A percentile compares a stretch with the other conserved stretches of the same genome.
Conservation (phyloP, 2,888 invertebrate species). For the Drosophila nigricruria region DNA sequence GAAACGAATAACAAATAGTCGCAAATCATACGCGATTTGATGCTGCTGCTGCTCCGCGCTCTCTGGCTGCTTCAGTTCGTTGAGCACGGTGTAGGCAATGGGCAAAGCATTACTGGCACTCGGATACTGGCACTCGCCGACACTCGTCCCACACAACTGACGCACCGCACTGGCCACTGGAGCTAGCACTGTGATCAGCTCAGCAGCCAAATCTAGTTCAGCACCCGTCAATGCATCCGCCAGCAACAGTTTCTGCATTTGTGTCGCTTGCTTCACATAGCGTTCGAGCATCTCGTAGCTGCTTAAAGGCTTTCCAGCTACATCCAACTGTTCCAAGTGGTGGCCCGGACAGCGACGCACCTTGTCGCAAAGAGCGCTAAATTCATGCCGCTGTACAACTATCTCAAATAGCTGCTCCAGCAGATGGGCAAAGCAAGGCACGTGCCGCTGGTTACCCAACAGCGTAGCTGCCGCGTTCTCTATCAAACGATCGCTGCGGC, state of each 20-base stretch:
- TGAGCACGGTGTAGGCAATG: conserved; percentile 48
- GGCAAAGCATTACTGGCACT: conserved; percentile 53
- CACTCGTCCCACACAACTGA: conserved; percentile 35
- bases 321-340: conserved; percentile 18
- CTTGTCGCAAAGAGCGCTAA: conserved; percentile 35
- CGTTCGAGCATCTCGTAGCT: conserved; percentile 46
- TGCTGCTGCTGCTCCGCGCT: conserved; percentile 31
- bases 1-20: conserved; percentile 38
- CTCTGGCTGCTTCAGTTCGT: conserved; percentile 43
- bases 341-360: conserved; percentile 24
- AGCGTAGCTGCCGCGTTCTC: conserved; percentile 37
- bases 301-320: conserved; percentile 18
- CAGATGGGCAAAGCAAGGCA: conserved; percentile 52
- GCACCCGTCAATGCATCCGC: conserved; percentile 23
- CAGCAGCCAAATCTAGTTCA: conserved; percentile 39
- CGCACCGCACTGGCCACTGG: conserved; percentile 49
- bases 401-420: conserved; percentile 35
- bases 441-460: conserved; percentile 47
- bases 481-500: conserved; percentile 25
- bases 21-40: conserved; percentile 48
- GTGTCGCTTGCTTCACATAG: conserved; percentile 22
- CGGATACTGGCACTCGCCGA: conserved; percentile 24
- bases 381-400: conserved; percentile 38
- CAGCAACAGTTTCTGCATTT: conserved; percentile 13
- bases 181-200: conserved; percentile 38